These are phyloP conservation scores for Diorhabda elongata DNA, from an alignment of 1,140 invertebrate genomes.

Conservation along the genomic window DNA sequence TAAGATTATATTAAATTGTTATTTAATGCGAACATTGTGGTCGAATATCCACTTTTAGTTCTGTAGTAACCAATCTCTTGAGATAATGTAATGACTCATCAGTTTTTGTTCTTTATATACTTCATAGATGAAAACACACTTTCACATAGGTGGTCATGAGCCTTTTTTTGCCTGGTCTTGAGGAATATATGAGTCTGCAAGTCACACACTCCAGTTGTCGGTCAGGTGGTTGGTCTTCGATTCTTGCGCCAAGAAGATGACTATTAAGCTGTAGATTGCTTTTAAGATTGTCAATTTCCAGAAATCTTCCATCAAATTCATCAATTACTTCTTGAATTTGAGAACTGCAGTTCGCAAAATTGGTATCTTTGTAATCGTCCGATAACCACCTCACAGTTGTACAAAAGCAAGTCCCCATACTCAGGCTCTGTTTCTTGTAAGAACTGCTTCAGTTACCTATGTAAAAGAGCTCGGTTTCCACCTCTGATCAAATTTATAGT, in stretches of 20 bases:
- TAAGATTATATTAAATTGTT: too few species aligned
- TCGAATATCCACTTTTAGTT: neutral
- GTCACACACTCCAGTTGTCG: neutral
- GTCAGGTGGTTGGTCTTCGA: neutral
- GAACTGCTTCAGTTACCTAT: constrained; percentile 13
- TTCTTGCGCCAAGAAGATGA: neutral
- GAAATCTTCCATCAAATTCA: constrained; percentile 14
- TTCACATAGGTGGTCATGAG: constrained; percentile 12
- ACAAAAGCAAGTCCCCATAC: constrained; percentile 18
- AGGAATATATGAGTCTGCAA: neutral
- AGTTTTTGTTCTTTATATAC: neutral
- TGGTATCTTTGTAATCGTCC: neutral
- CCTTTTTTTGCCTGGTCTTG: neutral
- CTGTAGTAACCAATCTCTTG: constrained; percentile 4
- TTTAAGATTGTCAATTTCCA: constrained; percentile 13
- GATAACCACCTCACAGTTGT: constrained; percentile 14
- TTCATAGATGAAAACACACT: constrained; percentile 14
- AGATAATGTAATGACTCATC: constrained; percentile 5
- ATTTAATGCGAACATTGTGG: constrained; percentile 9
- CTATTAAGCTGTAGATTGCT: neutral
- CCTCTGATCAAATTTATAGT: constrained; percentile 31
- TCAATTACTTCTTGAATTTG: constrained; percentile 12
- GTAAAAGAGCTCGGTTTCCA: constrained; percentile 3
- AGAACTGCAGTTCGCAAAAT: constrained; percentile 13
- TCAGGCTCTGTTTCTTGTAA: constrained; percentile 11